A percentile compares a stretch with the other conserved stretches of the same genome.
phyloP scores from a whole-genome alignment of 2,888 invertebrate genomes.

The Chloroclysta siterata region DNA sequence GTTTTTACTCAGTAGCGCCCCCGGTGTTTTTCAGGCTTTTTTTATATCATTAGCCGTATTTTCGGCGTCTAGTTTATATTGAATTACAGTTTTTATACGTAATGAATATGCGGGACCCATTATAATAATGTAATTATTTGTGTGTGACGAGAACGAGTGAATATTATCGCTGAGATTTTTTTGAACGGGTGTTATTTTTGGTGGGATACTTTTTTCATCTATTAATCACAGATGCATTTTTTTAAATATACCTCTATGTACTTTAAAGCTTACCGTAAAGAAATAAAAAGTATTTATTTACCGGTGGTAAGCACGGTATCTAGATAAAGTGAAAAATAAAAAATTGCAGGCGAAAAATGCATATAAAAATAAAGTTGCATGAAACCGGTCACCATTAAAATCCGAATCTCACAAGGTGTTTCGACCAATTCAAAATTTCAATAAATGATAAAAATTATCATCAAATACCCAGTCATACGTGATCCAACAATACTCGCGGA shows the following conservation, averaged over 20 bases:
- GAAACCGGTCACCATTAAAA: slow-evolving; percentile 12
- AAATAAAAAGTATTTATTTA: too few species aligned
- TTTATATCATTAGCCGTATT: slow-evolving; percentile 78
- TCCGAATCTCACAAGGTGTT: slow-evolving; percentile 35
- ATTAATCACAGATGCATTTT: neutral
- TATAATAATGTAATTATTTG: slow-evolving; percentile 63
- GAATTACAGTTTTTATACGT: slow-evolving; percentile 80
- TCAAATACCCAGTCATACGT: slow-evolving; percentile 67
- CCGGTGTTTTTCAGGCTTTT: slow-evolving; percentile 67
- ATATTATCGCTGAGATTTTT: slow-evolving; percentile 68
- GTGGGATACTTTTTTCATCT: slow-evolving; percentile 28
- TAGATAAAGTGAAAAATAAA: too few species aligned
- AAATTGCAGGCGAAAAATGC: too few species aligned
- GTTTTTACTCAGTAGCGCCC: slow-evolving; percentile 65
- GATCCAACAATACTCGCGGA: slow-evolving; percentile 69
- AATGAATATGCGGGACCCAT: slow-evolving; percentile 80
- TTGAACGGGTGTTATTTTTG: slow-evolving; percentile 48
- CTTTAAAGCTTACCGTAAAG: too few species aligned
- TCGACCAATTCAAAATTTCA: slow-evolving; percentile 25
- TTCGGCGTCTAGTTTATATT: slow-evolving; percentile 83
- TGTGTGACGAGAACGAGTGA: slow-evolving; percentile 70
- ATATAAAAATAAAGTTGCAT: neutral
- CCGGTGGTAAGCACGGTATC: too few species aligned
- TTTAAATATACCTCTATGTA: neutral
- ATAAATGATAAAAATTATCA: slow-evolving; percentile 50